These are phyloP conservation scores for Amiota communis DNA, from an alignment of 2,888 invertebrate species.

Conservation along the genomic window DNA sequence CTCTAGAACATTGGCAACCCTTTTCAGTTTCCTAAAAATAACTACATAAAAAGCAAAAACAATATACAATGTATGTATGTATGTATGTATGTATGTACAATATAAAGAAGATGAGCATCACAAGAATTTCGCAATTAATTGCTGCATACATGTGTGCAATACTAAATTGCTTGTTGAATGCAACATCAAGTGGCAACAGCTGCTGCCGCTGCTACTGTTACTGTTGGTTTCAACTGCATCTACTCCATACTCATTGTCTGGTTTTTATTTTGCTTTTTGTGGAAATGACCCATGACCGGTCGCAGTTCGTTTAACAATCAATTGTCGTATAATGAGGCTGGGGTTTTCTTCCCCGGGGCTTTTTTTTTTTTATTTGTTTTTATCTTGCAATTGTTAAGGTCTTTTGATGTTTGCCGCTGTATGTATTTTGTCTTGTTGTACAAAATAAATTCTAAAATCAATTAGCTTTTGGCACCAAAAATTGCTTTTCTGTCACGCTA, in stretches of 20 bases:
- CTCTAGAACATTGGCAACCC: not conserved
- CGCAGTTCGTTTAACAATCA: slow-evolving; percentile 67
- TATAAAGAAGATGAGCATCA: no score
- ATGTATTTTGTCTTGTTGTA: slow-evolving; percentile 39
- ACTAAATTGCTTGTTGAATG: slow-evolving; percentile 39
- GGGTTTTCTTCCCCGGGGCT: slow-evolving; percentile 41
- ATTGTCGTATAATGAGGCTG: slow-evolving; percentile 71
- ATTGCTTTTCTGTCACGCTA: slow-evolving; percentile 66
- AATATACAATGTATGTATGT: no score
- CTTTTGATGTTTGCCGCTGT: slow-evolving; percentile 30
- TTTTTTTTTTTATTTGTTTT: slow-evolving; percentile 3
- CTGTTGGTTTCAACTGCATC: slow-evolving; percentile 17
- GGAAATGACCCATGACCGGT: slow-evolving; percentile 71
- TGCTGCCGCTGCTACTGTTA: not conserved
- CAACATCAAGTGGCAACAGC: slow-evolving; percentile 19
- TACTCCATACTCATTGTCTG: slow-evolving; percentile 51
- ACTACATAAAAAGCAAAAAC: no score
- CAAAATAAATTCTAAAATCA: slow-evolving; percentile 70
- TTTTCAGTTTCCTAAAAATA: not conserved
- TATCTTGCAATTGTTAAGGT: not conserved
- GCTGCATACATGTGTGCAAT: slow-evolving; percentile 31
- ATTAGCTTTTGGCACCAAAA: slow-evolving; percentile 70
- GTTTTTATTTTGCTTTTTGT: slow-evolving; percentile 6
- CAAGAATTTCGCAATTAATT: slow-evolving; percentile 56
- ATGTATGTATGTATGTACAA: no score